Conservation (phyloP, 1,140 invertebrate genomes). For the Drosophila sproati region DNA sequence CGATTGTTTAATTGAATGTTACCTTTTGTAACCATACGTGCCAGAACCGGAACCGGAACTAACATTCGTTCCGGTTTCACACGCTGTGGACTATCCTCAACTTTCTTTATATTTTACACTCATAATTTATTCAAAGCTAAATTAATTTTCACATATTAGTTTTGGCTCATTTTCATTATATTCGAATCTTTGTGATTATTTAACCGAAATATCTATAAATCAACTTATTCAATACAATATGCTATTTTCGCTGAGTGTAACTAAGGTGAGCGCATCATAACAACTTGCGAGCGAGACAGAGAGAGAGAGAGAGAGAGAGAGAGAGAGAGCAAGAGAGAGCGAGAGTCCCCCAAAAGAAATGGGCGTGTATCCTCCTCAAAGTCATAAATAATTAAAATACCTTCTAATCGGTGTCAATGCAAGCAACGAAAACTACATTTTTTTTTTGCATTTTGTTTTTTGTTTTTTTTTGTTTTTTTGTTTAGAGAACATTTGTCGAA, state of each 20-base stretch:
- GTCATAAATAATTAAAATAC: constrained; percentile 83
- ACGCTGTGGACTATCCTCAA: too few relatives aligned
- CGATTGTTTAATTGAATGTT: too few relatives aligned
- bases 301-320: constrained; percentile 7
- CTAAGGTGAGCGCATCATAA: constrained; percentile 4
- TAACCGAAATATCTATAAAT: too few relatives aligned
- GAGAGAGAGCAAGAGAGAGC: constrained; percentile 11
- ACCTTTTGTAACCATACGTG: too few relatives aligned
- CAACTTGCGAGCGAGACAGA: constrained; percentile 3
- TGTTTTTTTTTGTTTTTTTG: constrained; percentile 2
- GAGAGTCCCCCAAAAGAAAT: constrained; percentile 44
- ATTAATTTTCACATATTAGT: too few relatives aligned
- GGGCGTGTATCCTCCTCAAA: constrained; percentile 63
- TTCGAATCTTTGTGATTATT: too few relatives aligned
- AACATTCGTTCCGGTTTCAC: too few relatives aligned
- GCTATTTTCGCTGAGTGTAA: constrained; percentile 9
- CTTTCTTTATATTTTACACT: too few relatives aligned
- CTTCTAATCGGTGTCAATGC: constrained; percentile 82
- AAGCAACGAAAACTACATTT: constrained; percentile 40
- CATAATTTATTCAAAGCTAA: too few relatives aligned
- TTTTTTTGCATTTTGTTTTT: constrained; percentile 29
- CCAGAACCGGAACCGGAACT: too few relatives aligned
- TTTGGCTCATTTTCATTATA: too few relatives aligned
- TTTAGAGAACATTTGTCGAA: constrained; percentile 49
- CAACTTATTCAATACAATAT: too few relatives aligned